Conservation (phyloP, 2,888 invertebrate species). For the Sialis fuliginosa region DNA sequence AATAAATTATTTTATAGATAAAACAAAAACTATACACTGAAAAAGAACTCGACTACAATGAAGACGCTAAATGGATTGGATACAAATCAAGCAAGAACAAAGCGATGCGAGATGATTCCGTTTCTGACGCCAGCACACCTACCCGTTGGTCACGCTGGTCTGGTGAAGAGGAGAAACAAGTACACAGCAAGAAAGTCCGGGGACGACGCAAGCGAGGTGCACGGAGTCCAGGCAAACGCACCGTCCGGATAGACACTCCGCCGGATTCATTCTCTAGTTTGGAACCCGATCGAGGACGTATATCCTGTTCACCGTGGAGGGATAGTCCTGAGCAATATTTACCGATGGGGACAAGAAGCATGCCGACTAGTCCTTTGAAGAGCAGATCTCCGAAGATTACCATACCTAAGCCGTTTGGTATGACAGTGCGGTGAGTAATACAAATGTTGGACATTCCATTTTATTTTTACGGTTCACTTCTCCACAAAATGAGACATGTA, state of each 20-base stretch:
- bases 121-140: constrained; percentile 1
- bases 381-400: constrained; percentile 29
- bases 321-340: constrained; percentile 15
- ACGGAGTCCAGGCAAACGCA: constrained; percentile 21
- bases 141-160: not conserved
- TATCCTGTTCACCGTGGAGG: not conserved
- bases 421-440: constrained; percentile 41
- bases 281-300: not conserved
- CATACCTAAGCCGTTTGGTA: constrained; percentile 49
- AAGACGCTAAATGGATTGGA: constrained; percentile 19
- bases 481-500: not conserved
- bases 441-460: not conserved
- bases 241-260: constrained; percentile 21
- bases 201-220: constrained; percentile 1
- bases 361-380: constrained; percentile 37
- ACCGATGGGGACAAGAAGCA: constrained; percentile 27
- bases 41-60: constrained; percentile 16
- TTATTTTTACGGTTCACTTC: not conserved
- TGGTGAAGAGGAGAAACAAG: not conserved
- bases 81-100: constrained; percentile 16
- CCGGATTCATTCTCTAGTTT: constrained; percentile 2
- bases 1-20: not conserved
- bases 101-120: not conserved
- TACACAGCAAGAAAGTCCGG: constrained; percentile 3
- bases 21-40: constrained; percentile 11